Base-by-base conservation (phyloP, 2,113 vertebrate genomes). In the Rallus limicola region DNA sequence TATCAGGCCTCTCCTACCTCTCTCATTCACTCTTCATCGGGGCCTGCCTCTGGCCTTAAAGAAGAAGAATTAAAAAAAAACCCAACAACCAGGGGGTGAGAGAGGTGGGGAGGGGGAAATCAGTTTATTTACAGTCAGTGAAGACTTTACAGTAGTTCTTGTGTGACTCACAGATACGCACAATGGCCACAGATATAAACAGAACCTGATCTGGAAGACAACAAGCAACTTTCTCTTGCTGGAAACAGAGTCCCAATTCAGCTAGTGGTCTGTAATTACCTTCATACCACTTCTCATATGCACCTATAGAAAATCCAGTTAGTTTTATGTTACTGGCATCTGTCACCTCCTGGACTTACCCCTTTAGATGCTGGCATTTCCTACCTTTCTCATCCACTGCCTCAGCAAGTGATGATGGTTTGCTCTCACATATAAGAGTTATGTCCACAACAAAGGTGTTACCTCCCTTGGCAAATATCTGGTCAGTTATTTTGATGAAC, bases 21-120 rank as follows among this genome's bases (percentile, higher is more conserved):
- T 18, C 20, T 38, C 40, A 33, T 62, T 50, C 20, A 62, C 16
- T 38, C 58, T 20, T 50, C 16, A 38, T 9, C 24, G 9, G 12
- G 5, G 20, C 11, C 28, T 2, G 5, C 11, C 44, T 60, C 25
- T 19, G 2, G 2, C 11, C 11, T 24, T 38, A 34, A 5, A 2
- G 23, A 9, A 13, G 6, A 23, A 24, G 6, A 42, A 58, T 16
- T 16, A 24, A 9, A 42, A 21, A 31, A 16, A 21, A 33, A 21
- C 20, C 46, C 46, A 44, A 42, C 42, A 42, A 15, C 14, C 13
- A 5, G 42, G 42, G 42, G 42, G 10, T 40, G 40, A 13, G 40
- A 11, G 40, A 13, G 40, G 40, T 40, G 40, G 40, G 40, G 40
- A 36, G 21, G 14, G 26, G 8, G 44, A 29, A 34, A 59, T 13